Conservation (phyloP, 2,797 vertebrate genomes). For the Adrianichthys oophorus region DNA sequence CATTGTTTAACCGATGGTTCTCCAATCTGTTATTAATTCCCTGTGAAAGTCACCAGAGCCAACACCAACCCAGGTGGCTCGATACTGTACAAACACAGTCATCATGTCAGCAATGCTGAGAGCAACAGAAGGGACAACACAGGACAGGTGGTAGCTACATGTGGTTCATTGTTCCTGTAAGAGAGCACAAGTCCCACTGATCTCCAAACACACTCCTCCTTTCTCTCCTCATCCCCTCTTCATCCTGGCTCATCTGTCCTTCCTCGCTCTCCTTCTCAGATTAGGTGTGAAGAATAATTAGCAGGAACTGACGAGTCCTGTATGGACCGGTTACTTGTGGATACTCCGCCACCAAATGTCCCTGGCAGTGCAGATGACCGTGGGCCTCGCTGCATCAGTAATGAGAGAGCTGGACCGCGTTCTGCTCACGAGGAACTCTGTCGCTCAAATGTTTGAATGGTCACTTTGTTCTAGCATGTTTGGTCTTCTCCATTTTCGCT, state of each 20-base stretch:
- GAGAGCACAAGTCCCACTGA: slow-evolving; percentile 66
- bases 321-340: slow-evolving; percentile 59
- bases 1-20: slow-evolving; percentile 49
- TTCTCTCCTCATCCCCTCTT: slow-evolving; percentile 19
- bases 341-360: slow-evolving; percentile 76
- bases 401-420: slow-evolving; percentile 49
- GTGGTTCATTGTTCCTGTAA: slow-evolving; percentile 77
- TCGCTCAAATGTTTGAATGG: slow-evolving; percentile 33
- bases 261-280: slow-evolving; percentile 63
- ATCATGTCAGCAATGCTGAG: slow-evolving; percentile 58
- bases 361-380: slow-evolving; percentile 70
- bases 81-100: slow-evolving; percentile 68
- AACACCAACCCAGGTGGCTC: slow-evolving; percentile 56
- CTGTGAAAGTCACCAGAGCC: slow-evolving; percentile 51
- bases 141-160: slow-evolving; percentile 71
- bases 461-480: slow-evolving; percentile 7
- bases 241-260: slow-evolving; percentile 52
- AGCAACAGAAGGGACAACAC: slow-evolving; percentile 72
- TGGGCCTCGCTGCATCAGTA: slow-evolving; percentile 67
- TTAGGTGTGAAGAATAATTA: slow-evolving; percentile 81
- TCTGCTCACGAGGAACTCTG: slow-evolving; percentile 21
- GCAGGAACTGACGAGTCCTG: slow-evolving; percentile 61
- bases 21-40: slow-evolving; percentile 67
- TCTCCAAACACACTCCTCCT: slow-evolving; percentile 46
- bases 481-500: no score